Evolutionary conservation across 2,797 vertebrate genomes (phyloP).

Genomic region (Prunella strophiata): DNA sequence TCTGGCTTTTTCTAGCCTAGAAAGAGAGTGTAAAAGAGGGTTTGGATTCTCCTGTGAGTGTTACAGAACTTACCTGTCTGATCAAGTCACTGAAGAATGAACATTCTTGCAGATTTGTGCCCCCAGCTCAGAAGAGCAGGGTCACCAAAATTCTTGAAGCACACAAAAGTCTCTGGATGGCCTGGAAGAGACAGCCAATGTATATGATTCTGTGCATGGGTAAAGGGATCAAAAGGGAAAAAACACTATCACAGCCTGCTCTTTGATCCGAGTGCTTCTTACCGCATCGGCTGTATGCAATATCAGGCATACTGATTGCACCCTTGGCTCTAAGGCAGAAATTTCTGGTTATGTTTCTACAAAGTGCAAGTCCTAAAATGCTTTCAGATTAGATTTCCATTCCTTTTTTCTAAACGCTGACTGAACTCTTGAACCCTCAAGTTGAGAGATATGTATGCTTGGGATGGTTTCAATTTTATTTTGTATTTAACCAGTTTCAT

Average conservation of each 20-base stretch:
- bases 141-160: neutral
- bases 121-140: neutral
- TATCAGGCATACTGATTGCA: neutral
- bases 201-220: neutral
- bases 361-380: neutral
- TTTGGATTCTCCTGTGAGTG: neutral
- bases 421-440: neutral
- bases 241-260: neutral
- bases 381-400: neutral
- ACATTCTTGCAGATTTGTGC: neutral
- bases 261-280: neutral
- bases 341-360: neutral
- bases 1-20: neutral
- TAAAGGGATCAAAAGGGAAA: neutral
- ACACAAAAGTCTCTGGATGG: neutral
- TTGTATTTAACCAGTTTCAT: neutral
- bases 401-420: neutral
- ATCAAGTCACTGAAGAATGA: neutral
- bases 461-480: neutral
- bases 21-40: neutral
- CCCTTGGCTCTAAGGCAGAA: neutral
- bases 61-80: neutral
- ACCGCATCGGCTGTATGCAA: accelerated
- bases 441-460: neutral
- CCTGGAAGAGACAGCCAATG: accelerated